Conservation (phyloP, 1,140 invertebrate species). For the Ectropis grisescens region DNA sequence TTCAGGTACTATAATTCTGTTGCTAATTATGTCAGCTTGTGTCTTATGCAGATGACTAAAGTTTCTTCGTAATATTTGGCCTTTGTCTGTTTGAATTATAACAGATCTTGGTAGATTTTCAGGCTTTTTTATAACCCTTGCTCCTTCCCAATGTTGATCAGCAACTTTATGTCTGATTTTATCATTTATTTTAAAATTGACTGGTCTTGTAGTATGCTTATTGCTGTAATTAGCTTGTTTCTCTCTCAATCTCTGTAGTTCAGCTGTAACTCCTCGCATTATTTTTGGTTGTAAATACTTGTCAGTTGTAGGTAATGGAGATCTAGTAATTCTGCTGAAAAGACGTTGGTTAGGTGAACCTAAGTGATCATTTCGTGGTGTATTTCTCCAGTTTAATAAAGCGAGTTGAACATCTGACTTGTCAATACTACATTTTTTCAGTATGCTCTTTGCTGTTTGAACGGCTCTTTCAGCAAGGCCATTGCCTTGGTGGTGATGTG, state of each 20-base stretch:
- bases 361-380: conserved; percentile 9
- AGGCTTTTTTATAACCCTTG: conserved; percentile 12
- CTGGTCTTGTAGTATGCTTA: conserved; percentile 9
- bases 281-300: conserved; percentile 13
- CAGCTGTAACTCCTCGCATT: conserved; percentile 10
- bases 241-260: conserved; percentile 10
- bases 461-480: background rate
- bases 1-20: conserved; percentile 8
- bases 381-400: conserved; percentile 10
- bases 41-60: conserved; percentile 13
- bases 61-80: conserved; percentile 10
- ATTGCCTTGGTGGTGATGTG: background rate
- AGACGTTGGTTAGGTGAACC: conserved; percentile 11
- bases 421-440: background rate
- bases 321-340: conserved; percentile 6
- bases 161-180: conserved; percentile 13
- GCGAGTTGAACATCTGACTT: conserved; percentile 1
- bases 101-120: conserved; percentile 12
- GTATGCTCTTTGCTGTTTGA: background rate
- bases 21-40: conserved; percentile 10
- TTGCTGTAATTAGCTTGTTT: conserved; percentile 8
- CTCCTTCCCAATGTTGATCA: conserved; percentile 14
- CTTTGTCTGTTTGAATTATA: conserved; percentile 13
- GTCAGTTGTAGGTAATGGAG: conserved; percentile 7
- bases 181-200: conserved; percentile 7